phyloP scores from a whole-genome alignment of 2,113 vertebrate genomes.

The Ploceus nigricollis region DNA sequence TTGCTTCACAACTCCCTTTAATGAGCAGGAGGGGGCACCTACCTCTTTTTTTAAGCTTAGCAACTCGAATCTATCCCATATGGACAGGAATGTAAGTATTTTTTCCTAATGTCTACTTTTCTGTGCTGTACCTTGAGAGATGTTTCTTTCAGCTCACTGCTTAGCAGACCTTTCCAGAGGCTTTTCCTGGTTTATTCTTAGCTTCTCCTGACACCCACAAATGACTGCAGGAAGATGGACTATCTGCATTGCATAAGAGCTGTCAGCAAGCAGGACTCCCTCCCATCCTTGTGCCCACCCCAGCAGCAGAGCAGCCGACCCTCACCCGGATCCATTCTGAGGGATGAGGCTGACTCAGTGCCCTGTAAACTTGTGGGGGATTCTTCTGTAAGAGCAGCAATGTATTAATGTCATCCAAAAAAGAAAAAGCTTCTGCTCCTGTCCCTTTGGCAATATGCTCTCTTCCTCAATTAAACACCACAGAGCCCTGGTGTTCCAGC shows the following conservation, averaged over 20 bases:
- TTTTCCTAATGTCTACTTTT: neutral
- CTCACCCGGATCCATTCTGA: fast-evolving
- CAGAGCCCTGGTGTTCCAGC: neutral
- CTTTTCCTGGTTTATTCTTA: slow-evolving; percentile 25
- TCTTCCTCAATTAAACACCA: neutral
- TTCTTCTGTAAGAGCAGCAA: neutral
- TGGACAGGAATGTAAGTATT: neutral
- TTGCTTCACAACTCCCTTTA: neutral
- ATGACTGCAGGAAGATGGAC: neutral
- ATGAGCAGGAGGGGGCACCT: neutral
- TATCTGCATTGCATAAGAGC: neutral
- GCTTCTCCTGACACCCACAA: neutral
- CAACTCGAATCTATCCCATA: neutral
- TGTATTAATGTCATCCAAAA: neutral
- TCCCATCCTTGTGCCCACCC: neutral
- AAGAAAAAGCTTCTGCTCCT: neutral
- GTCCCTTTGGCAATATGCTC: neutral
- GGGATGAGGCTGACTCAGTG: neutral
- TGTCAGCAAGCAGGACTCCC: neutral
- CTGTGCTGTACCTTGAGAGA: neutral
- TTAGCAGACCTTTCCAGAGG: neutral
- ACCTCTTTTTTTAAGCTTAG: neutral
- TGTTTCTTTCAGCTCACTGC: neutral
- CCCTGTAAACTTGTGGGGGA: neutral
- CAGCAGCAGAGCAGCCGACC: neutral